Conservation (phyloP, 2,797 vertebrate genomes). For the Periparus ater region DNA sequence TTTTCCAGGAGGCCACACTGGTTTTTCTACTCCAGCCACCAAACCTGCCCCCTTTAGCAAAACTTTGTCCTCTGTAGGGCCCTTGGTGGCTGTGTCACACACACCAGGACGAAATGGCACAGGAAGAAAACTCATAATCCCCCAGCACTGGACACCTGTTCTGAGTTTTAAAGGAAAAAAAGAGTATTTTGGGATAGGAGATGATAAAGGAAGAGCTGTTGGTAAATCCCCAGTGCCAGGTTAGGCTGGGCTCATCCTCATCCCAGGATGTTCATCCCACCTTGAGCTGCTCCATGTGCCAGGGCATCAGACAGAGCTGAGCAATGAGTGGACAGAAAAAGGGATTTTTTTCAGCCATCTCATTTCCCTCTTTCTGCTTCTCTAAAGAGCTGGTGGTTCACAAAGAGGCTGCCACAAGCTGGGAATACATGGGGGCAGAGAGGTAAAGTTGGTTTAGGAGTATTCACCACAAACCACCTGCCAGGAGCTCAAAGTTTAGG, state of each 20-base stretch:
- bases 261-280: rapidly evolving
- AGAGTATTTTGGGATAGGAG: background rate
- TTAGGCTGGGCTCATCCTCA: background rate
- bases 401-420: background rate
- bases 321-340: background rate
- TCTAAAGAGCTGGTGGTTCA: background rate
- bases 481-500: background rate
- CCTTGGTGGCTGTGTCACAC: background rate
- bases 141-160: background rate
- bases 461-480: rapidly evolving
- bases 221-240: background rate
- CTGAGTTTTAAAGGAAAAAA: background rate
- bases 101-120: background rate
- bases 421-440: background rate
- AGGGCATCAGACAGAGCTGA: background rate
- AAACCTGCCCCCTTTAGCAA: conserved; percentile 75
- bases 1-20: conserved; percentile 77
- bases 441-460: background rate
- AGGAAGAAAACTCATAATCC: background rate
- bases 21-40: conserved; percentile 76
- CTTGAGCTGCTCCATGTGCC: background rate
- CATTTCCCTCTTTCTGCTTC: background rate
- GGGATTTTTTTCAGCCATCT: background rate
- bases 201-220: background rate
- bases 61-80: conserved; percentile 78